Percentiles rank a stretch among this genome's conserved stretches.
Conservation (phyloP, 1,140 invertebrate species). For the Eueides isabella region DNA sequence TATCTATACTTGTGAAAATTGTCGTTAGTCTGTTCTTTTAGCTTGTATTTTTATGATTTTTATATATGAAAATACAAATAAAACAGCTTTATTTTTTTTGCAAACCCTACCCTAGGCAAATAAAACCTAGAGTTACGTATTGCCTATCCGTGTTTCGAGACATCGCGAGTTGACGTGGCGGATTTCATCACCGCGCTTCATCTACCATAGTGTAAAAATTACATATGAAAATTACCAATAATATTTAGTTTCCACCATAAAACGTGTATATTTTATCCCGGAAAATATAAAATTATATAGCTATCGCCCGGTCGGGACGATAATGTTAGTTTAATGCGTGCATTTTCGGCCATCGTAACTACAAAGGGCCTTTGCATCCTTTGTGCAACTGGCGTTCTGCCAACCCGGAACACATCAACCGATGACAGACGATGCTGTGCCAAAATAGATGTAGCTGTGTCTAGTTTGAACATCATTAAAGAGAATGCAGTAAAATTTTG, state of each 20-base stretch:
- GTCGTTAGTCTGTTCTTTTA: too few relatives aligned
- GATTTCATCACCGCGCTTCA: too few relatives aligned
- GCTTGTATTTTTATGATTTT: too few relatives aligned
- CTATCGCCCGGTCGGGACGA: neutral
- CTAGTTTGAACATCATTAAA: conserved; percentile 5
- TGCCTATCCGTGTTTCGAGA: too few relatives aligned
- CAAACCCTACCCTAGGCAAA: too few relatives aligned
- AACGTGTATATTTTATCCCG: neutral
- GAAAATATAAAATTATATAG: conserved; percentile 8
- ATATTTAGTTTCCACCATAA: neutral
- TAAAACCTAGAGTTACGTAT: too few relatives aligned
- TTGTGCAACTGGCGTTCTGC: conserved; percentile 53
- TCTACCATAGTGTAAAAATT: too few relatives aligned
- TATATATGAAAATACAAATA: too few relatives aligned
- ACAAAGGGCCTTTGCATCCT: conserved; percentile 53
- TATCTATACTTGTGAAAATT: too few relatives aligned
- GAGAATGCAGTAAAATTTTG: neutral
- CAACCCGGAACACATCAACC: conserved; percentile 53
- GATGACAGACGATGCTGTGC: conserved; percentile 32
- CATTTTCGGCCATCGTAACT: conserved; percentile 55
- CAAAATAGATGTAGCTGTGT: conserved; percentile 45
- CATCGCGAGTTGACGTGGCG: too few relatives aligned
- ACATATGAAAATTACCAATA: too few relatives aligned
- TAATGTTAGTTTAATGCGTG: conserved; percentile 17
- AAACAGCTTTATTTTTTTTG: too few relatives aligned